Evolutionary conservation across 2,888 invertebrate genomes (phyloP).

Genomic region (Scaptomyza caliginosa): DNA sequence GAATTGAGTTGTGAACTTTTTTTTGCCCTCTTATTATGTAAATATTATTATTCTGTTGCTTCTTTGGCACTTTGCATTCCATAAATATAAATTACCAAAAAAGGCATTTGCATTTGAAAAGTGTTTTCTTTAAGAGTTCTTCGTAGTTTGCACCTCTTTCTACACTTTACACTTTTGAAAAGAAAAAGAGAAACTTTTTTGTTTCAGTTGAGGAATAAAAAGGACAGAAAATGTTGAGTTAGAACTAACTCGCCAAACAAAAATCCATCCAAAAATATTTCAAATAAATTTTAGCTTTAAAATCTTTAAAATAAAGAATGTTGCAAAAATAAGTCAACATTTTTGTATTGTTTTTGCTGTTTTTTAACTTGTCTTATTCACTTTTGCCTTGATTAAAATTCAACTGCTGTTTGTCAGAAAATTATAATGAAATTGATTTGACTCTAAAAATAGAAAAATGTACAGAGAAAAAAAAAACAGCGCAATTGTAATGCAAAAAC

Average conservation of each 20-base stretch:
- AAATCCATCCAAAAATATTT: too few relatives aligned
- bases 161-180: background rate
- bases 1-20: constrained; percentile 46
- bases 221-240: too few relatives aligned
- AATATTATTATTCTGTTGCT: background rate
- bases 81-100: constrained; percentile 8
- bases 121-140: constrained; percentile 1
- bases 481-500: constrained; percentile 41
- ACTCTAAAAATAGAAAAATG: constrained; percentile 65
- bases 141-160: background rate
- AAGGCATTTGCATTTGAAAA: constrained; percentile 19
- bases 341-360: too few relatives aligned
- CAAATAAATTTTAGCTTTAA: too few relatives aligned
- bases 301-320: too few relatives aligned
- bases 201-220: background rate
- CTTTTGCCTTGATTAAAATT: constrained; percentile 31
- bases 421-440: constrained; percentile 68
- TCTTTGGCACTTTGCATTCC: constrained; percentile 3
- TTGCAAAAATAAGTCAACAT: too few relatives aligned
- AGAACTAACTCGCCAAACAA: too few relatives aligned
- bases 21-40: background rate
- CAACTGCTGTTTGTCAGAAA: constrained; percentile 45
- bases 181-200: constrained; percentile 2
- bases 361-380: constrained; percentile 6
- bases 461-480: constrained; percentile 40